These are phyloP conservation scores for Lamprologus sp. DNA, from an alignment of 2,113 vertebrate species.

Conservation along the genomic window DNA sequence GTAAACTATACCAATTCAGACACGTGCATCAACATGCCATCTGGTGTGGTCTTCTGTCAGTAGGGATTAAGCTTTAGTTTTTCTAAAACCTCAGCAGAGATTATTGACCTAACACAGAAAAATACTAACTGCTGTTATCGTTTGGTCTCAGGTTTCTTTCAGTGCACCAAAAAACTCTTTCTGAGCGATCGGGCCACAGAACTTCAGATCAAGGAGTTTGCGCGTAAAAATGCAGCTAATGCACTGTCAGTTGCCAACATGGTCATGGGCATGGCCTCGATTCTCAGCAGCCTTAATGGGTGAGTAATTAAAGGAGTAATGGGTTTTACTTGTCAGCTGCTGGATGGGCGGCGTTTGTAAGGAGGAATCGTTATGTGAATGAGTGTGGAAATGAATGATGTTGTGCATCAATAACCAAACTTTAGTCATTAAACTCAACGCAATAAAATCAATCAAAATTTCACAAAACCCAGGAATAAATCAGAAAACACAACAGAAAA, in stretches of 20 bases:
- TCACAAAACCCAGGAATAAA: not conserved
- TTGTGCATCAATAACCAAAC: not conserved
- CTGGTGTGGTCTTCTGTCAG: not conserved
- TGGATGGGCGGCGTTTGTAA: not conserved
- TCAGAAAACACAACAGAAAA: not conserved
- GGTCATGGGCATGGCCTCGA: slow-evolving; percentile 82
- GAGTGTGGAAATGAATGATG: not conserved
- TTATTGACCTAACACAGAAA: not conserved
- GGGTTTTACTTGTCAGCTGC: not conserved
- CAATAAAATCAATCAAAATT: not conserved
- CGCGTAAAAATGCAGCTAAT: slow-evolving; percentile 81
- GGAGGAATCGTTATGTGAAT: not conserved
- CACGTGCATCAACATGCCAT: not conserved
- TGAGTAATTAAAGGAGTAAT: slow-evolving; percentile 34
- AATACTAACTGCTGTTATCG: slow-evolving; percentile 30
- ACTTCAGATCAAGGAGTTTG: slow-evolving; percentile 73
- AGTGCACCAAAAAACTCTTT: slow-evolving; percentile 71
- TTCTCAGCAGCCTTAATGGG: slow-evolving; percentile 85
- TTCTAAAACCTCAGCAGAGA: not conserved
- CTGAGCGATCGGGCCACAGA: slow-evolving; percentile 48
- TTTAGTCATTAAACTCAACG: accelerated
- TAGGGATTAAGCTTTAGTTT: not conserved
- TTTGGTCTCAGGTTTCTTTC: slow-evolving; percentile 74
- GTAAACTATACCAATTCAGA: not conserved
- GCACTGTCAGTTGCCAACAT: slow-evolving; percentile 84